A percentile compares a stretch with the other conserved stretches of the same genome.
Evolutionary conservation across 2,888 invertebrate genomes (phyloP).

Genomic region (Ephialtes manifestator): DNA sequence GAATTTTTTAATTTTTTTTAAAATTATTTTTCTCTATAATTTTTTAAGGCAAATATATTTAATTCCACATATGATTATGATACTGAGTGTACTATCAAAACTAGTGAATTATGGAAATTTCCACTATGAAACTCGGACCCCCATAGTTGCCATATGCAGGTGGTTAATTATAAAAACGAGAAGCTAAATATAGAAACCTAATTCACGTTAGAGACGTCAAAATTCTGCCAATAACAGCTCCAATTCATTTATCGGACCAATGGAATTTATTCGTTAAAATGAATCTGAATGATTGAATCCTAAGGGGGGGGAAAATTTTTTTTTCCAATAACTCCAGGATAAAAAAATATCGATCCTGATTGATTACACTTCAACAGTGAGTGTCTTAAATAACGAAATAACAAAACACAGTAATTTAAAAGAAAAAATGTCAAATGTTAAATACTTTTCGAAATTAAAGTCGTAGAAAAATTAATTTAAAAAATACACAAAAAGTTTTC

Average conservation of each 20-base stretch:
- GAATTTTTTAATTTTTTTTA: background rate
- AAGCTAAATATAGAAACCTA: background rate
- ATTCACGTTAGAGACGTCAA: background rate
- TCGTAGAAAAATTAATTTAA: no score
- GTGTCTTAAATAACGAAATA: background rate
- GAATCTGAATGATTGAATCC: background rate
- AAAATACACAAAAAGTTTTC: no score
- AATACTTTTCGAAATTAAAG: no score
- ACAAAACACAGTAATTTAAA: no score
- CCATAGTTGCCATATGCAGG: background rate
- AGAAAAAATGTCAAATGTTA: no score
- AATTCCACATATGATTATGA: background rate
- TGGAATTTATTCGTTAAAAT: background rate
- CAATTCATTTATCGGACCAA: background rate
- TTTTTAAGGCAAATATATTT: background rate
- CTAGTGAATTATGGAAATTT: background rate
- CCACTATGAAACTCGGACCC: background rate
- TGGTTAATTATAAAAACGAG: background rate
- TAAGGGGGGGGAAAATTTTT: background rate
- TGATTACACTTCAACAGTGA: background rate
- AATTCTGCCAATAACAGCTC: background rate
- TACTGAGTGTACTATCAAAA: background rate
- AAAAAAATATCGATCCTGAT: background rate
- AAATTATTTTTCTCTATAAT: background rate
- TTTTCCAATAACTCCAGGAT: background rate